phyloP scores from a whole-genome alignment of 2,888 invertebrate species.

The Acleris cristana region DNA sequence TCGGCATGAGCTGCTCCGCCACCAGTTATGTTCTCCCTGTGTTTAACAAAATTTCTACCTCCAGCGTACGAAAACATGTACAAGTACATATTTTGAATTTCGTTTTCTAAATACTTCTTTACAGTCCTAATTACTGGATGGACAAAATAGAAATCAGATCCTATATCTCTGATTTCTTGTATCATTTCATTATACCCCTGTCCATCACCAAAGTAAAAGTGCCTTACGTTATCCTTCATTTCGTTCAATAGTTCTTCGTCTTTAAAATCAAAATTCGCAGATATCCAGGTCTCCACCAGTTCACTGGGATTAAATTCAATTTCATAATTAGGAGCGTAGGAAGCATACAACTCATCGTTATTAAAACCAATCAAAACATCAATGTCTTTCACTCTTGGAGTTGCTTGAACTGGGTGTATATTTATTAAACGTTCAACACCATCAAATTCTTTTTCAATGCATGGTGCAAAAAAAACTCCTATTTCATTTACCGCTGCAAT shows the following conservation, averaged over 20 bases:
- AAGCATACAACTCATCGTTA: constrained; percentile 12
- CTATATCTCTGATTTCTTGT: constrained; percentile 44
- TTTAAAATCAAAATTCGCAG: constrained; percentile 40
- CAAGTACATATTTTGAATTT: constrained; percentile 45
- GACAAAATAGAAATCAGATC: constrained; percentile 49
- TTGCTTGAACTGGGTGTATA: constrained; percentile 21
- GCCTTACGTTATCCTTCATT: constrained; percentile 40
- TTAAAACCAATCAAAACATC: constrained; percentile 36
- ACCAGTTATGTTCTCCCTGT: constrained; percentile 42
- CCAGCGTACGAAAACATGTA: constrained; percentile 54
- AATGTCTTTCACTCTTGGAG: constrained; percentile 19
- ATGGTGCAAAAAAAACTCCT: constrained; percentile 13
- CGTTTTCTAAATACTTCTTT: constrained; percentile 44
- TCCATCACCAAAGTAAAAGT: constrained; percentile 51
- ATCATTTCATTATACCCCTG: constrained; percentile 14
- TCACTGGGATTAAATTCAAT: not conserved
- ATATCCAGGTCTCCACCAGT: constrained; percentile 33
- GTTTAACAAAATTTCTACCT: constrained; percentile 44
- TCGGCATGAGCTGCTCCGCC: constrained; percentile 52
- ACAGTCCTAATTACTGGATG: constrained; percentile 49
- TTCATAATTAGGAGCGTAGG: not conserved
- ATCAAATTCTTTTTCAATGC: constrained; percentile 33
- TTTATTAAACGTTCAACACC: constrained; percentile 23
- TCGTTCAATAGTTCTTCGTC: constrained; percentile 40
- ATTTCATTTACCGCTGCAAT: constrained; percentile 21